Evolutionary conservation across 1,140 invertebrate species (phyloP), one percentile per base, ranked within the genome.

Genomic region (Listronotus oregonensis): DNA sequence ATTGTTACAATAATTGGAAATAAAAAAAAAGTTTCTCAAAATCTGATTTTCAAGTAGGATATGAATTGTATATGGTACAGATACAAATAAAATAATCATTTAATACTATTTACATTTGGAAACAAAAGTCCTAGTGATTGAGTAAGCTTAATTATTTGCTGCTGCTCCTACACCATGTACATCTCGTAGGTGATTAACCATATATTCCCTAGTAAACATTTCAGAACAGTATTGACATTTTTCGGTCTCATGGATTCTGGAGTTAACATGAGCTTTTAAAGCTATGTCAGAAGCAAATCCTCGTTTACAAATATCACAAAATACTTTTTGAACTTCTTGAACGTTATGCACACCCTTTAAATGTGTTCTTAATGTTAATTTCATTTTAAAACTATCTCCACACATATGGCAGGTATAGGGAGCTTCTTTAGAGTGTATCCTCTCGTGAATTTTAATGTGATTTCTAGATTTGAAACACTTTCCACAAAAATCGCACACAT

Each of bases 341-440:
- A 59, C 56, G 12, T 59, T 59, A 21, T 59, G 56, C 9, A 49
- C 27, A 15, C 56, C 56, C 15, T 59, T 59, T 14, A 59, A 37
- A 31, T 59, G 56, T 14, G 56, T 47, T 11, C 56, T 42, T 34
- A 59, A 37, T 11, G 56, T 59, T 21, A 59, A 34, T 21, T 59
- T 59, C 56, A 59, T 47, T 21, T 59, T 59, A 34, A 59, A 59
- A 59, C 56, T 46, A 6, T 59, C 56, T 14, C 56, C 56, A 31
- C 56, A 59, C 56, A 59, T 59, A 18, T 59, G 18, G 31, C 56
- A 59, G 15, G 7, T 59, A 47, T 47, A 59, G 6, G 56, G 56
- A 39, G 56, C 44, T 21, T 59, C 56, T 32, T 47, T 59, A 21
- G 56, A 59, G 31, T 59, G 56, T n/a, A 59, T 59, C 31, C 56